Conservation (phyloP, 2,113 vertebrate species). For the Tragelaphus strepsiceros region DNA sequence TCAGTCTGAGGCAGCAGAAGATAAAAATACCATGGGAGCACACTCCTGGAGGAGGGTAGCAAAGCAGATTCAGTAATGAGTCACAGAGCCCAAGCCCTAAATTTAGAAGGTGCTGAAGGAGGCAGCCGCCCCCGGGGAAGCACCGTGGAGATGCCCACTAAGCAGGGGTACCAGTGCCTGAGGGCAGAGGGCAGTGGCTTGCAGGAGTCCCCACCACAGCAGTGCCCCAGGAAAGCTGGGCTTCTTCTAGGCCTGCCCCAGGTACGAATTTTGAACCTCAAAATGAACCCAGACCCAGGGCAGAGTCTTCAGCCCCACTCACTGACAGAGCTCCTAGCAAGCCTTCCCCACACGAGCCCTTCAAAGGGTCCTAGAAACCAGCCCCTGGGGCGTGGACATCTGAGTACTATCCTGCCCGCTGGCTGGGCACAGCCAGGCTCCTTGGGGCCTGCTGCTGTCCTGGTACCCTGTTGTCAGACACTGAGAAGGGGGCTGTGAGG, state of each 20-base stretch:
- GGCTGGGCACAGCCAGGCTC: not conserved
- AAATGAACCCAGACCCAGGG: not conserved
- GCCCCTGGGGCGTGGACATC: not conserved
- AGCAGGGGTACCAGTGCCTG: not conserved
- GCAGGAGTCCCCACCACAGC: not conserved
- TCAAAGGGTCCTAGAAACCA: not conserved
- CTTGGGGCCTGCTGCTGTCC: not conserved
- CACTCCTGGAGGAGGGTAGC: constrained; percentile 62
- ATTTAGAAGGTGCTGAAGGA: constrained; percentile 71
- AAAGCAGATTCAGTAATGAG: constrained; percentile 63
- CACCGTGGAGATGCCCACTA: constrained; percentile 4
- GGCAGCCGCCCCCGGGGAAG: constrained; percentile 47
- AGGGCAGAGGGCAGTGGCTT: not conserved
- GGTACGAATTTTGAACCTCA: not conserved
- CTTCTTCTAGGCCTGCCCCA: not conserved
- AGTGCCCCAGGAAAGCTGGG: not conserved
- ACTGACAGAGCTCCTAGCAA: not conserved
- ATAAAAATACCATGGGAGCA: constrained; percentile 67
- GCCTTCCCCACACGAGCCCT: not conserved
- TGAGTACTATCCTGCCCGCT: not conserved
- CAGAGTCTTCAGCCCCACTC: not conserved
- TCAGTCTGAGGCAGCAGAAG: constrained; percentile 47
- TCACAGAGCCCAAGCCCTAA: constrained; percentile 66
- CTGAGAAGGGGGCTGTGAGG: not conserved
- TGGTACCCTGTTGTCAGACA: not conserved